phyloP scores from a whole-genome alignment of 2,113 vertebrate species.

The Balaeniceps rex region DNA sequence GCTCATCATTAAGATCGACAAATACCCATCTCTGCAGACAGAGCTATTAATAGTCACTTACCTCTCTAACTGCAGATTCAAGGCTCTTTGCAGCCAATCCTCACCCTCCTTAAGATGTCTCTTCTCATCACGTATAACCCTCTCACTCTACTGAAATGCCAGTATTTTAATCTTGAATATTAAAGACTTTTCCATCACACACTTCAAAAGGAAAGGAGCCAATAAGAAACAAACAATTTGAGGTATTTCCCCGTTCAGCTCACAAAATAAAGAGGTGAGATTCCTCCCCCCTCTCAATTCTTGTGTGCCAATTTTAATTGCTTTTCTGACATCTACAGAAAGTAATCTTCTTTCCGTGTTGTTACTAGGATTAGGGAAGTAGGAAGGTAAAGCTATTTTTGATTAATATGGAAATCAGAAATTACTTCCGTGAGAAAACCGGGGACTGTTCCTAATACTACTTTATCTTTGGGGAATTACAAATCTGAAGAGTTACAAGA shows the following conservation, averaged over 20 bases:
- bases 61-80: background rate
- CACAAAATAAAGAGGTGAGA: conserved; percentile 17
- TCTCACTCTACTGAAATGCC: background rate
- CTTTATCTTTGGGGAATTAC: conserved; percentile 49
- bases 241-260: conserved; percentile 4
- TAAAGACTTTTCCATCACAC: background rate
- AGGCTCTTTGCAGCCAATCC: background rate
- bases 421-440: conserved; percentile 53
- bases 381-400: conserved; percentile 64
- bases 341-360: conserved; percentile 59
- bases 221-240: background rate
- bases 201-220: conserved; percentile 11
- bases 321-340: conserved; percentile 59
- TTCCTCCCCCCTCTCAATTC: background rate
- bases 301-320: conserved; percentile 60
- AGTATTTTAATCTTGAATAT: background rate
- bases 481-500: conserved; percentile 31
- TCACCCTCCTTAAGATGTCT: background rate
- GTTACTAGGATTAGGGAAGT: conserved; percentile 60
- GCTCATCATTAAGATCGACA: background rate
- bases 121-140: background rate
- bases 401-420: conserved; percentile 75
- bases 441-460: conserved; percentile 8
- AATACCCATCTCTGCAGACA: background rate
- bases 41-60: background rate